These are phyloP conservation scores for Octomys mimax DNA, from an alignment of 2,797 vertebrate genomes.

Conservation along the genomic window DNA sequence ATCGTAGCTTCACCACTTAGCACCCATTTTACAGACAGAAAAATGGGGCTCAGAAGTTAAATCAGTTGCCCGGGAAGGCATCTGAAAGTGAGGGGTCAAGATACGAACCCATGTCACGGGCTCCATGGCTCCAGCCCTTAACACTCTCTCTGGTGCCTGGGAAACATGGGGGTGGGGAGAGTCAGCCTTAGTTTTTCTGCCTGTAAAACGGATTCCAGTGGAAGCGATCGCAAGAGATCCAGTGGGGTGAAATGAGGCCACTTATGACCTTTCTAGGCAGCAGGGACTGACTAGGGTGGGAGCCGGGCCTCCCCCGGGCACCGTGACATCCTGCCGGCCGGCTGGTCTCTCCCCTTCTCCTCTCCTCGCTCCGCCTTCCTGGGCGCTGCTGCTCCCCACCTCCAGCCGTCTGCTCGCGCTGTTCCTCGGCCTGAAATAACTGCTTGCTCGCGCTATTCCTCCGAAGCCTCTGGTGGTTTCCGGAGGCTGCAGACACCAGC, in stretches of 20 bases:
- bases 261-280: rapidly evolving
- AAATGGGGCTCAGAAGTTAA: not conserved
- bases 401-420: not conserved
- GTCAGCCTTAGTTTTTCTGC: not conserved
- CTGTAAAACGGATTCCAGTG: not conserved
- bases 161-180: not conserved
- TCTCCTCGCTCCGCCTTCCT: not conserved
- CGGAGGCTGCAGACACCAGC: constrained; percentile 5
- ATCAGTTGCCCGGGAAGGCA: not conserved
- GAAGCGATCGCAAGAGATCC: not conserved
- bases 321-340: not conserved
- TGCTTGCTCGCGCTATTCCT: constrained; percentile 47
- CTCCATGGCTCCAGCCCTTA: not conserved
- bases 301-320: not conserved
- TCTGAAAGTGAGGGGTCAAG: not conserved
- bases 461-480: constrained; percentile 26
- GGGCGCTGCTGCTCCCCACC: constrained; percentile 44
- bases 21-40: not conserved
- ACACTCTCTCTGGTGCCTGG: not conserved
- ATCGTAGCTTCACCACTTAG: not conserved
- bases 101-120: not conserved
- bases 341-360: not conserved
- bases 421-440: constrained; percentile 59
- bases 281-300: no score
- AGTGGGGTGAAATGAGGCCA: not conserved